A percentile compares a stretch with the other conserved stretches of the same genome.
phyloP scores from a whole-genome alignment of 2,888 invertebrate genomes.

The Didymodactylos carnosus region DNA sequence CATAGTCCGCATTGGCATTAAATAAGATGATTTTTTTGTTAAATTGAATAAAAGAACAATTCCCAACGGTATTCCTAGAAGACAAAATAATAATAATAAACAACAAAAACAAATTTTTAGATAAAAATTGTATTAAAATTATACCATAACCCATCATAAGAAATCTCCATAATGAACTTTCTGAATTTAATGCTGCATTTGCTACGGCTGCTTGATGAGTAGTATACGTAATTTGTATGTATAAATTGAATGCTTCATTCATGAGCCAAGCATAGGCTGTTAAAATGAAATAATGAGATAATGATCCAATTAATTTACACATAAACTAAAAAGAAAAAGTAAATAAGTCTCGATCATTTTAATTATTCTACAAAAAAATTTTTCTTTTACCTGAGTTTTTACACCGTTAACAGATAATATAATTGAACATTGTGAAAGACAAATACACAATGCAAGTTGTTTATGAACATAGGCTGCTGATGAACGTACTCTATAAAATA shows the following conservation, averaged over 20 bases:
- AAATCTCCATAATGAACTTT: conserved; percentile 28
- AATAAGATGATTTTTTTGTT: not conserved
- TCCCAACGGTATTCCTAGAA: conserved; percentile 5
- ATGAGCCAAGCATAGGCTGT: conserved; percentile 33
- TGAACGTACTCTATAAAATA: conserved; percentile 26
- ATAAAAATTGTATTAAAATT: no score
- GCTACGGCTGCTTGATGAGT: conserved; percentile 23
- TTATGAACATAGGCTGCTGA: conserved; percentile 32
- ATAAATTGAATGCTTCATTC: conserved; percentile 35
- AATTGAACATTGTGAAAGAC: conserved; percentile 26
- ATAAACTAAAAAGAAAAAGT: conserved; percentile 20
- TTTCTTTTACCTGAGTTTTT: not conserved
- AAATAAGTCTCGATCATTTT: not conserved
- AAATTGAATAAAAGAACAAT: not conserved
- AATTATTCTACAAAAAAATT: not conserved
- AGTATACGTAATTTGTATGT: conserved; percentile 34
- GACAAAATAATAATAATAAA: not conserved
- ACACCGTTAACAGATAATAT: conserved; percentile 20
- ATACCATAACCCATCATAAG: conserved; percentile 34
- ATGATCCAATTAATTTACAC: conserved; percentile 28
- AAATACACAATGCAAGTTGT: conserved; percentile 29
- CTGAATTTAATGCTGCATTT: conserved; percentile 25
- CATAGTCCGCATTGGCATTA: not conserved
- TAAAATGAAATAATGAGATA: conserved; percentile 32
- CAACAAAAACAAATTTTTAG: not conserved